Evolutionary conservation across 2,797 vertebrate species (phyloP), one percentile per base, ranked within the genome.

Genomic region (Manis javanica): DNA sequence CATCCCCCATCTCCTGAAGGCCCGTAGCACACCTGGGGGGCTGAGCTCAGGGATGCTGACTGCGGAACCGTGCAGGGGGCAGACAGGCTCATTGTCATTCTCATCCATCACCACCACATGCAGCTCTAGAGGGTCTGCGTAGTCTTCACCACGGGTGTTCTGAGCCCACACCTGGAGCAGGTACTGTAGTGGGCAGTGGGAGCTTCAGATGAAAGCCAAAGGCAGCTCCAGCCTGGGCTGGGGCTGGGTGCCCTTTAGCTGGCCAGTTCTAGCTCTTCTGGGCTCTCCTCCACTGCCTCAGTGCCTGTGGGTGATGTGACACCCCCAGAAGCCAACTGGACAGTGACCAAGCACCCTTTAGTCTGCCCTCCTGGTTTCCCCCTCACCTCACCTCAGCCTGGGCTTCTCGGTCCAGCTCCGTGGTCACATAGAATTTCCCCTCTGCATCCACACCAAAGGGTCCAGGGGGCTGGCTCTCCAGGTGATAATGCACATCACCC

Each of bases 81-180:
- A 98, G 68, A 98, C 98, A 75, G 99, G 99, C 6, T 96, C 96
- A 59, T 99, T 99, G 94, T 99, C 99, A 1, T 99, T 99, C 95
- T 99, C 98, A 78, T 99, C 99, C 0, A 96, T 98, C 94, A 99
- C 99, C 96, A 98, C 98, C 97, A 99, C 98, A 75, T 97, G 98
- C 95, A 99, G 89, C 95, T 97, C 97, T 83, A 99, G 98, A 7
- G 99, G 98, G 57, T 99, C 99, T n/a, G 98, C 97, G 14, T 98
- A 99, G 97, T 98, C 98, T 94, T 99, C 98, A n/a, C 98, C 99
- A 8, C 96, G 98, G 64, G 98, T 97, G 90, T 99, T 99, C 98
- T 98, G 98, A 72, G 99, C 98, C 92, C 98, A 97, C 85, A 99
- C 98, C 74, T 95, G 97, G 97, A 99, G 99, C 92, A 98, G 98